Evolutionary conservation across 1,140 invertebrate genomes (phyloP).

Genomic region (Brachionus angularis): DNA sequence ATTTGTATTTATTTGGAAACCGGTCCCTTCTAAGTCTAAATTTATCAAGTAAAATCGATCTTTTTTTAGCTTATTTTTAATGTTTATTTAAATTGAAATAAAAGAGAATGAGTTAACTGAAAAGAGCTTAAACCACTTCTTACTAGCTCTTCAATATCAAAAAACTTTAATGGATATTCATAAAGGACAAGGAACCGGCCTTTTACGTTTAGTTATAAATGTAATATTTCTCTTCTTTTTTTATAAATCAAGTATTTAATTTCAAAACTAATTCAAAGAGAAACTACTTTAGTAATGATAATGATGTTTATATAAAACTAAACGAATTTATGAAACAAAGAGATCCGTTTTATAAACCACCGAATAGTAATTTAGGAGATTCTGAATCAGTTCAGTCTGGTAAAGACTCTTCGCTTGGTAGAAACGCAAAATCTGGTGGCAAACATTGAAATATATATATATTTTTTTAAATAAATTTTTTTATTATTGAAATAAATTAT

Average conservation of each 20-base stretch:
- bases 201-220: constrained; percentile 3
- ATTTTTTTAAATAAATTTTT: too few relatives aligned
- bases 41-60: constrained; percentile 30
- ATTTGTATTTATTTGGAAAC: constrained; percentile 24
- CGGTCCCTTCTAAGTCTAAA: constrained; percentile 23
- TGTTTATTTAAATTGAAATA: neutral
- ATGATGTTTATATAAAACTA: constrained; percentile 13
- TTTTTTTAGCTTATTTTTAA: neutral
- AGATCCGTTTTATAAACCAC: constrained; percentile 17
- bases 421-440: neutral
- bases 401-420: constrained; percentile 31
- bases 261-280: neutral
- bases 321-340: constrained; percentile 13
- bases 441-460: too few relatives aligned
- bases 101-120: constrained; percentile 24
- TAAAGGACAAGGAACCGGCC: constrained; percentile 16
- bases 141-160: constrained; percentile 26
- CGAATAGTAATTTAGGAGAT: neutral
- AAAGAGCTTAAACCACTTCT: constrained; percentile 16
- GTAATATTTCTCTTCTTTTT: neutral
- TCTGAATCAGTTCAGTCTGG: constrained; percentile 18
- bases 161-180: constrained; percentile 36
- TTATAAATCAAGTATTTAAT: neutral
- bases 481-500: too few relatives aligned
- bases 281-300: neutral